Base-by-base conservation (phyloP, 2,797 vertebrate species). In the Podarcis lilfordi region DNA sequence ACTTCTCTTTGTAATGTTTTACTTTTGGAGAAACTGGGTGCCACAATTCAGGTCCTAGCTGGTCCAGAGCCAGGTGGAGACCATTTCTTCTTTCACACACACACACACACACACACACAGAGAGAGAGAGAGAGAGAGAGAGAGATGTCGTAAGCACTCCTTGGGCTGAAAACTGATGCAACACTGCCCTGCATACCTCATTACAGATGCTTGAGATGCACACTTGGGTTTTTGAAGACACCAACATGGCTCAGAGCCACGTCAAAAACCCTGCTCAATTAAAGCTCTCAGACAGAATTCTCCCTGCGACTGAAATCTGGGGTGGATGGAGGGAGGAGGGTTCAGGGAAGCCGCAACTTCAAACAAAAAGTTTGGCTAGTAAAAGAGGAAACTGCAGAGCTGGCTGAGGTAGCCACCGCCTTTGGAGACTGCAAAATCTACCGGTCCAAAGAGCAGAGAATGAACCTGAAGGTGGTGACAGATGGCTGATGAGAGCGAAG, bases 191-290 rank as follows among this genome's bases (percentile, higher is more conserved):
- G 27, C 43, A 2, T 8, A 85, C 35, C 90, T 32, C 84, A 89
- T 66, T 87, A 77, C 75, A 74, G 89, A 90, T 89, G 78, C 0
- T 0, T 88, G 66, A 69, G 86, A 80, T 94, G 90, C 89, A 69
- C 90, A 87, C 82, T 88, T 94, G 91, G 93, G 66, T 90, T 87
- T 91, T 95, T 64, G 81, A 79, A 94, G 91, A 90, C 89, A 85
- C 85, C 86, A 69, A 89, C 93, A 90, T 90, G 76, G 71, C 86
- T 92, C 86, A 86, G 88, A 88, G 84, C 72, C 91, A 87, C 0
- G 3, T 90, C 92, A 92, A 95, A 90, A 90, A 84, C 90, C 77
- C 10, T 45, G 40, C 91, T 94, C 92, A 93, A 95, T 92, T 90
- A 92, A 93, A 93, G 61, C 92, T 43, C 81, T 89, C 83, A 84